These are phyloP conservation scores for Polymixis flavicincta DNA, from an alignment of 2,888 invertebrate species.

Conservation along the genomic window DNA sequence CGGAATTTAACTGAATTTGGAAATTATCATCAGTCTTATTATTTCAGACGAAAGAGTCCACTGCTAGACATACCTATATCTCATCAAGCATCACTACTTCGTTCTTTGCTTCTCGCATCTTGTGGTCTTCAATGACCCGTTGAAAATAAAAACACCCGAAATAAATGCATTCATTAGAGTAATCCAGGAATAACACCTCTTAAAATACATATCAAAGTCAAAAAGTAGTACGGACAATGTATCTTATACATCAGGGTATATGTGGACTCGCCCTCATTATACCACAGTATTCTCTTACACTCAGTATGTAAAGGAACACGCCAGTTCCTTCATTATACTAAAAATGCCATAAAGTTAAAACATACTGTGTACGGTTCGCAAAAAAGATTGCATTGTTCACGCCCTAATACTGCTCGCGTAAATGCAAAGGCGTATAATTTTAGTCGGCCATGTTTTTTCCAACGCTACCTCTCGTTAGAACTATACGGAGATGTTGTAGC, in stretches of 20 bases:
- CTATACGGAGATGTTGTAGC: conserved; percentile 34
- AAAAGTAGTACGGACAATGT: not conserved
- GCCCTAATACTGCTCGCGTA: conserved; percentile 22
- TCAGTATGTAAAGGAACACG: conserved; percentile 29
- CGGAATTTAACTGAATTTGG: not conserved
- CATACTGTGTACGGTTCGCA: conserved; percentile 39
- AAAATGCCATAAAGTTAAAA: conserved; percentile 43
- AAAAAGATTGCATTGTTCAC: conserved; percentile 49
- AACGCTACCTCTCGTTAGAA: conserved; percentile 39
- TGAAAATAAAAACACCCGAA: not conserved
- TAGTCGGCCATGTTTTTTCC: conserved; percentile 45
- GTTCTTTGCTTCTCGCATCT: not conserved
- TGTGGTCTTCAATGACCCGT: not conserved
- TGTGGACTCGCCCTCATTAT: conserved; percentile 28
- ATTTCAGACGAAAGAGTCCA: too few relatives aligned
- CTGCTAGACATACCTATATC: too few relatives aligned
- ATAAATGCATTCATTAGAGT: not conserved
- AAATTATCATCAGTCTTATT: too few relatives aligned
- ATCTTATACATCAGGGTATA: not conserved
- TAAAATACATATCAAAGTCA: not conserved
- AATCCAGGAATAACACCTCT: not conserved
- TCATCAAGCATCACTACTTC: not conserved
- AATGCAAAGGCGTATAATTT: conserved; percentile 57
- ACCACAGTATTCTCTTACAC: conserved; percentile 20
- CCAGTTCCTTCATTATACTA: conserved; percentile 53